These are phyloP conservation scores for Podarcis raffonei DNA, from an alignment of 2,113 vertebrate species.

Conservation along the genomic window DNA sequence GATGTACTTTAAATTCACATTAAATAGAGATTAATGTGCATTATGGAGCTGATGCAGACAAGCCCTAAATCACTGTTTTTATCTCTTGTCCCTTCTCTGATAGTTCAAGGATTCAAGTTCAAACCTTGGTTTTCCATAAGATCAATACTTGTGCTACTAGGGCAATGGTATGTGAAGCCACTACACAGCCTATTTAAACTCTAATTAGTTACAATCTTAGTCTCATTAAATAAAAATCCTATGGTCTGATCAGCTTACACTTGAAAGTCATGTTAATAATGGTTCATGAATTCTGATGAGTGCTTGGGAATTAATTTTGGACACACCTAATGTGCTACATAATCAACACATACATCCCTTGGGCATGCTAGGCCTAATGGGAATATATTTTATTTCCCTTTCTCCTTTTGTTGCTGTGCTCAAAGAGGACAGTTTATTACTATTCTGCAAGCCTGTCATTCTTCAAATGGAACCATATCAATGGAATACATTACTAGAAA, in stretches of 20 bases:
- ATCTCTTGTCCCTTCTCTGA: slow-evolving; percentile 43
- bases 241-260: slow-evolving; percentile 33
- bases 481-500: background rate
- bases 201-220: slow-evolving; percentile 53
- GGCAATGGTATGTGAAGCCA: slow-evolving; percentile 28
- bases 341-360: background rate
- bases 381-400: slow-evolving; percentile 6
- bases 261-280: slow-evolving; percentile 50
- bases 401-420: background rate
- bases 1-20: slow-evolving; percentile 3
- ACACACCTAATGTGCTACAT: background rate
- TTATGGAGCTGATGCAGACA: background rate
- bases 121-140: background rate
- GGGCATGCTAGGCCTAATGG: background rate
- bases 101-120: slow-evolving; percentile 50
- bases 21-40: background rate
- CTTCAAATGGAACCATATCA: background rate
- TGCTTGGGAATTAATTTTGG: slow-evolving; percentile 40
- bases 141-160: slow-evolving; percentile 35
- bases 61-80: slow-evolving; percentile 4
- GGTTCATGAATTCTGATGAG: slow-evolving; percentile 48
- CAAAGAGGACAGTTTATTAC: background rate
- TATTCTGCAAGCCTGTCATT: background rate
- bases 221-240: slow-evolving; percentile 52
- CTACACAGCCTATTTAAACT: slow-evolving; percentile 47